These are phyloP conservation scores for Piaya cayana DNA, from an alignment of 2,113 vertebrate genomes.

Conservation along the genomic window DNA sequence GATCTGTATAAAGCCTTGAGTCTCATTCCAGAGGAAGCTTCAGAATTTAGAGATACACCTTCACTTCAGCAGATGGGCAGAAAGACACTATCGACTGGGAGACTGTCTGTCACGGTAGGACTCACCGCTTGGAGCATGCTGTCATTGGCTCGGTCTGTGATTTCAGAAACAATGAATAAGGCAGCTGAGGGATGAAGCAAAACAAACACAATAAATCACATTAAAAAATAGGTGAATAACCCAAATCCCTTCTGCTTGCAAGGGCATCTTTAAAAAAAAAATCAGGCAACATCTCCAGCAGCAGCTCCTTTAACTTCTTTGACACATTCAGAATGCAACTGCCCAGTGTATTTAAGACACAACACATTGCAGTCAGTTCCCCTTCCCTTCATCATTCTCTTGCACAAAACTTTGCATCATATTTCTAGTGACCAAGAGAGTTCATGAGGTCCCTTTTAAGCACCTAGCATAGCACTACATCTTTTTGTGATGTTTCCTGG, in stretches of 20 bases:
- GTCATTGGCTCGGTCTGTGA: slow-evolving; percentile 90
- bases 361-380: background rate
- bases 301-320: background rate
- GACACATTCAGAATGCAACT: background rate
- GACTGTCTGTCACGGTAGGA: background rate
- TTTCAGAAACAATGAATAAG: slow-evolving; percentile 87
- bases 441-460: background rate
- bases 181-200: slow-evolving; percentile 80
- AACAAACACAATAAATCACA: background rate
- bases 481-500: background rate
- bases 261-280: background rate
- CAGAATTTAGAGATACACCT: background rate
- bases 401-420: background rate
- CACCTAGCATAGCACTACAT: background rate
- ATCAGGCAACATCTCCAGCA: background rate
- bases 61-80: background rate
- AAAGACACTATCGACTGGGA: background rate
- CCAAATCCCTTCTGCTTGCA: background rate
- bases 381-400: background rate
- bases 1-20: background rate
- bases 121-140: slow-evolving; percentile 95
- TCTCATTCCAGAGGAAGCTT: background rate
- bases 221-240: background rate
- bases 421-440: background rate
- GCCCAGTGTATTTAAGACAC: background rate